phyloP scores from a whole-genome alignment of 2,113 vertebrate genomes.

The Elachura formosa region DNA sequence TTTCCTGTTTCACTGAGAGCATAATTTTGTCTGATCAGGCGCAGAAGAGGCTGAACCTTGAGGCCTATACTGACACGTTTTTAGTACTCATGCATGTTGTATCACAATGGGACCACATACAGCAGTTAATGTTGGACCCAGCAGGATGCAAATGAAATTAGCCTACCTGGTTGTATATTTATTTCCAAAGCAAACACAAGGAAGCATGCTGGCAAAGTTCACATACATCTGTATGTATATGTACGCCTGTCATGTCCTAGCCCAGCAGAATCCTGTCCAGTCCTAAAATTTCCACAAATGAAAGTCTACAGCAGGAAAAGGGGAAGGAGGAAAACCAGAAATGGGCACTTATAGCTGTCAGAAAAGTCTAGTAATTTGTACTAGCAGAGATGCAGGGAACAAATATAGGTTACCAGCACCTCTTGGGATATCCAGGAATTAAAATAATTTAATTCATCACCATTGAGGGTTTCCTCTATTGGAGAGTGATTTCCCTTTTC shows the following conservation, averaged over 20 bases:
- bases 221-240: background rate
- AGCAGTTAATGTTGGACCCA: background rate
- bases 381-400: background rate
- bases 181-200: background rate
- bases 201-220: background rate
- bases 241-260: background rate
- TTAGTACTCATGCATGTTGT: background rate
- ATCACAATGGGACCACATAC: background rate
- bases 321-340: accelerated
- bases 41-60: background rate
- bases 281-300: background rate
- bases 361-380: background rate
- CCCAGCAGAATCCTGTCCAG: background rate
- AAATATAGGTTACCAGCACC: background rate
- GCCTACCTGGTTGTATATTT: background rate
- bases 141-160: background rate
- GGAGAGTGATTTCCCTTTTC: background rate
- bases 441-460: background rate
- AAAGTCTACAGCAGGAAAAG: background rate
- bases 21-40: background rate
- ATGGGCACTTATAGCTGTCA: background rate
- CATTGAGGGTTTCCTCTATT: background rate
- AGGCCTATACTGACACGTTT: background rate
- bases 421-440: background rate
- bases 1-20: background rate